These are phyloP conservation scores for Neolamprologus brichardi DNA, from an alignment of 2,113 vertebrate genomes.

Conservation along the genomic window DNA sequence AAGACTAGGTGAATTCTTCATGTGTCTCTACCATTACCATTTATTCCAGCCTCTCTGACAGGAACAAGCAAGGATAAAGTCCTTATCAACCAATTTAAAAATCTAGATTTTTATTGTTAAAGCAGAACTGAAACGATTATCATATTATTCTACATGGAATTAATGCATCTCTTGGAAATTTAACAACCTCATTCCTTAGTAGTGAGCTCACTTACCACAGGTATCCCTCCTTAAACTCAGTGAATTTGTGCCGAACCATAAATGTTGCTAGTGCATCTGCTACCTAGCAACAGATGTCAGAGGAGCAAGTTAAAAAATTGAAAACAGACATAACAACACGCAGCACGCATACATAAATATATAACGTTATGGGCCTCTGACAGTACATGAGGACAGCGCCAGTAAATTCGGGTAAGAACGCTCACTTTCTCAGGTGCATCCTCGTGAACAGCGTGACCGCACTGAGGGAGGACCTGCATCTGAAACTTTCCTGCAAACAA, in stretches of 20 bases:
- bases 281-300: slow-evolving; percentile 69
- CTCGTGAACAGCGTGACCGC: slow-evolving; percentile 97
- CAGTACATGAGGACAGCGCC: neutral
- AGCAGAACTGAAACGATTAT: neutral
- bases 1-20: neutral
- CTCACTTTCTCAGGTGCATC: slow-evolving; percentile 95
- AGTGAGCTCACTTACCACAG: slow-evolving; percentile 80
- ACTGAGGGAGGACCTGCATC: slow-evolving; percentile 98
- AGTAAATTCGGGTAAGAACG: neutral
- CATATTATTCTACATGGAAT: neutral
- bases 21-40: neutral
- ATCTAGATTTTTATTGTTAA: neutral
- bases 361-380: neutral
- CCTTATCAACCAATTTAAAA: neutral
- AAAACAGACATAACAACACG: neutral
- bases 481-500: slow-evolving; percentile 91
- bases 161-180: neutral
- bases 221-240: slow-evolving; percentile 90
- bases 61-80: neutral
- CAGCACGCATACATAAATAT: neutral
- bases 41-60: neutral
- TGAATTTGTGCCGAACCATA: slow-evolving; percentile 95
- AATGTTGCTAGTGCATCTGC: slow-evolving; percentile 94
- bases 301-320: neutral
- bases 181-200: neutral